These are phyloP conservation scores for Caloenas nicobarica DNA, from an alignment of 2,113 vertebrate genomes.

Conservation along the genomic window DNA sequence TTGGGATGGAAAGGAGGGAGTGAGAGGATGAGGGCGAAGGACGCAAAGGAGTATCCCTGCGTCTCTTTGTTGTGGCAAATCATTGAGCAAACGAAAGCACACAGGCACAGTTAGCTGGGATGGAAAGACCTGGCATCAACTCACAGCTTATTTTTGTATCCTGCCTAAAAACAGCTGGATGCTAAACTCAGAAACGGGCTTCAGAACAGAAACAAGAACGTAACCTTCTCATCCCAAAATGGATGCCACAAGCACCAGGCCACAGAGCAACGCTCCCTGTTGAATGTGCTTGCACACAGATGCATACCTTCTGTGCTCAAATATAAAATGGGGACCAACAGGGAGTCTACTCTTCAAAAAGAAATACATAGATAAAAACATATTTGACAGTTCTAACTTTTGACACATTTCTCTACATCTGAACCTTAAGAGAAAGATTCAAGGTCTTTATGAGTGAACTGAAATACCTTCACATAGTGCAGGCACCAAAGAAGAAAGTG, in stretches of 20 bases:
- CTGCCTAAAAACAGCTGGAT: neutral
- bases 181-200: neutral
- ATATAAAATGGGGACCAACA: neutral
- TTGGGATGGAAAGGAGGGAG: neutral
- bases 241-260: neutral
- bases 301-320: neutral
- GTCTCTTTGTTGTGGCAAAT: neutral
- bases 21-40: neutral
- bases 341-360: neutral
- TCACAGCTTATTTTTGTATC: neutral
- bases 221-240: neutral
- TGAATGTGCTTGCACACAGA: neutral
- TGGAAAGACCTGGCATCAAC: neutral
- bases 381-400: neutral
- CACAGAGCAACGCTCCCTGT: neutral
- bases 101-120: neutral
- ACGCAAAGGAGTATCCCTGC: neutral
- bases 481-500: neutral
- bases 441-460: fast-evolving
- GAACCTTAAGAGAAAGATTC: neutral
- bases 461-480: fast-evolving
- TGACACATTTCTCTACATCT: neutral
- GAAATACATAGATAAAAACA: neutral
- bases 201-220: neutral
- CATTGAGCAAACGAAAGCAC: neutral